Evolutionary conservation across 2,113 vertebrate species (phyloP).

Genomic region (Lipotes vexillifer): DNA sequence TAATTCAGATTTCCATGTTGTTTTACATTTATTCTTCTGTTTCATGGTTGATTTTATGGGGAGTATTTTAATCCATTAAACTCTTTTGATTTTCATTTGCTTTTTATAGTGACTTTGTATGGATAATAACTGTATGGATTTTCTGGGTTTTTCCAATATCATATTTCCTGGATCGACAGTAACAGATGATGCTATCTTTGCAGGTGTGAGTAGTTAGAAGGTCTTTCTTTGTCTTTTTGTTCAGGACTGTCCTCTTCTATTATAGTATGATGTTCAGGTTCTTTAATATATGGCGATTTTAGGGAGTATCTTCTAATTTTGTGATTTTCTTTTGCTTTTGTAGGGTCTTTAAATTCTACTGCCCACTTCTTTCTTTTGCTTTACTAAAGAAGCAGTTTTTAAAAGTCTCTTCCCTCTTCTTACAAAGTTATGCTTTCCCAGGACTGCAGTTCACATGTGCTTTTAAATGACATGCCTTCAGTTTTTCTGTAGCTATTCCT

Average conservation of each 20-base stretch:
- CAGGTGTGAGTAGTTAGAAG: neutral
- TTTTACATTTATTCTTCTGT: neutral
- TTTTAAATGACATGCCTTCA: neutral
- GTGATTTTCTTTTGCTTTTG: neutral
- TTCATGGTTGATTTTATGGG: neutral
- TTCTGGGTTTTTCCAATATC: neutral
- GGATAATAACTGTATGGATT: neutral
- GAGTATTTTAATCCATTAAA: neutral
- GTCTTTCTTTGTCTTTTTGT: neutral
- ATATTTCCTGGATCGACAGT: neutral
- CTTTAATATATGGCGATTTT: neutral
- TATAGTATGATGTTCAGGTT: neutral
- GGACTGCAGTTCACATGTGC: neutral
- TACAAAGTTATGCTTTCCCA: neutral
- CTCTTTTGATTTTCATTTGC: neutral
- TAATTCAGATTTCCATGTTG: neutral
- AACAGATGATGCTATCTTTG: neutral
- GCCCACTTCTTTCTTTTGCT: neutral
- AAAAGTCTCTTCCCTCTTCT: neutral
- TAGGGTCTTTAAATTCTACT: neutral
- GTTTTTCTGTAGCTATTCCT: neutral
- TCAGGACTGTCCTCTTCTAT: neutral
- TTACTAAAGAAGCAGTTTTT: neutral
- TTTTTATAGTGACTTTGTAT: neutral
- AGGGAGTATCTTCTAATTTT: neutral